Evolutionary conservation across 1,140 invertebrate species (phyloP).

Genomic region (Pseudomyrmex concolor): DNA sequence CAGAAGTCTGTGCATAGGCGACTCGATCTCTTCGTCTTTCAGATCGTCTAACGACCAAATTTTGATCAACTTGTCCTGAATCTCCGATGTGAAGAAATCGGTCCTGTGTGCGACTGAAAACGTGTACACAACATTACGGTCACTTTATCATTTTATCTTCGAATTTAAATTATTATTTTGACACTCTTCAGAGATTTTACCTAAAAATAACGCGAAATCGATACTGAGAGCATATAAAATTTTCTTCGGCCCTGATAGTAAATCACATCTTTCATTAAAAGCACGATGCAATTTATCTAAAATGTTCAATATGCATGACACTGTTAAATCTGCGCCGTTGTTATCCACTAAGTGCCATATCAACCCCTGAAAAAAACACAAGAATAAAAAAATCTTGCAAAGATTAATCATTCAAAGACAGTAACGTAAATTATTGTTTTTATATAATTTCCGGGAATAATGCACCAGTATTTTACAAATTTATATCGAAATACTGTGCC

Average conservation of each 20-base stretch:
- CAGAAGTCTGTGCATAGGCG: constrained; percentile 78
- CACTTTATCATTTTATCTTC: background rate
- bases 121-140: constrained; percentile 20
- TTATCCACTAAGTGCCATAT: constrained; percentile 81
- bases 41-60: constrained; percentile 78
- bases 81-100: constrained; percentile 75
- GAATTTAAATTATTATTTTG: background rate
- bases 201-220: constrained; percentile 79
- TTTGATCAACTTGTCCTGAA: constrained; percentile 79
- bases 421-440: background rate
- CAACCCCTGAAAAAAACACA: constrained; percentile 52
- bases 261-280: constrained; percentile 76
- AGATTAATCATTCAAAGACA: constrained; percentile 3
- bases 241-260: constrained; percentile 72
- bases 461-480: background rate
- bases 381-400: background rate
- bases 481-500: background rate
- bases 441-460: background rate
- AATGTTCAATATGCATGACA: constrained; percentile 63
- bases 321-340: constrained; percentile 69
- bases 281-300: constrained; percentile 72
- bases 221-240: constrained; percentile 76
- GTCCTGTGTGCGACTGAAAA: constrained; percentile 76
- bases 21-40: constrained; percentile 67
- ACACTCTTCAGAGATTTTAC: constrained; percentile 68